Conservation (phyloP, 2,888 invertebrate genomes). For the Cyclophora punctaria region DNA sequence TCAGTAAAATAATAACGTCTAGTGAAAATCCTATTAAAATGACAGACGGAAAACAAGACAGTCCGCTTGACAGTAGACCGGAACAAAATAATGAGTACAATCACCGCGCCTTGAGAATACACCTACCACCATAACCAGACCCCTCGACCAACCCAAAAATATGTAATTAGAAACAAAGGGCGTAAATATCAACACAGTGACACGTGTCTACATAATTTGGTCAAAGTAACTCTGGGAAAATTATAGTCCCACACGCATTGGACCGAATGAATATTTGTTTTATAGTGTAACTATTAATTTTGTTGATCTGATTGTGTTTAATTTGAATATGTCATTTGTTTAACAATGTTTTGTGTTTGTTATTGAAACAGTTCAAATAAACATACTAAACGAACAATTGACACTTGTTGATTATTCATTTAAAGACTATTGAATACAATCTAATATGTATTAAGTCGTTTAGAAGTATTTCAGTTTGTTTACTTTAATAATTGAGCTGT, state of each 20-base stretch:
- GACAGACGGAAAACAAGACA: conserved; percentile 26
- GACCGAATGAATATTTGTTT: conserved; percentile 25
- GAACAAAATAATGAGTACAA: conserved; percentile 51
- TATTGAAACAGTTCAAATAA: neutral
- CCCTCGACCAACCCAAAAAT: conserved; percentile 9
- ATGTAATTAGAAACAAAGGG: conserved; percentile 17
- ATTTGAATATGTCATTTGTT: conserved; percentile 10
- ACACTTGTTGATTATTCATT: no score
- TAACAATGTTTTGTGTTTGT: conserved; percentile 1
- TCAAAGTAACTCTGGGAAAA: conserved; percentile 10
- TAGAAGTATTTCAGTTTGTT: no score
- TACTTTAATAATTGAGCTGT: no score
- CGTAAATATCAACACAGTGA: conserved; percentile 14
- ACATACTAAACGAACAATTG: no score
- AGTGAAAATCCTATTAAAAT: neutral
- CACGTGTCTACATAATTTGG: conserved; percentile 22
- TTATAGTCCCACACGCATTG: conserved; percentile 16
- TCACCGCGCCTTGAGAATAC: conserved; percentile 35
- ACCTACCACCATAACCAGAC: conserved; percentile 22
- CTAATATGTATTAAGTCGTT: no score
- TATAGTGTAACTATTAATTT: conserved; percentile 22
- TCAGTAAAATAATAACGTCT: no score
- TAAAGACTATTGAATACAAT: no score
- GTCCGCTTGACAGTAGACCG: conserved; percentile 35
- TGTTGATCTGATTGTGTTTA: conserved; percentile 20